phyloP scores from a whole-genome alignment of 2,888 invertebrate genomes.

The Tipula helvola region DNA sequence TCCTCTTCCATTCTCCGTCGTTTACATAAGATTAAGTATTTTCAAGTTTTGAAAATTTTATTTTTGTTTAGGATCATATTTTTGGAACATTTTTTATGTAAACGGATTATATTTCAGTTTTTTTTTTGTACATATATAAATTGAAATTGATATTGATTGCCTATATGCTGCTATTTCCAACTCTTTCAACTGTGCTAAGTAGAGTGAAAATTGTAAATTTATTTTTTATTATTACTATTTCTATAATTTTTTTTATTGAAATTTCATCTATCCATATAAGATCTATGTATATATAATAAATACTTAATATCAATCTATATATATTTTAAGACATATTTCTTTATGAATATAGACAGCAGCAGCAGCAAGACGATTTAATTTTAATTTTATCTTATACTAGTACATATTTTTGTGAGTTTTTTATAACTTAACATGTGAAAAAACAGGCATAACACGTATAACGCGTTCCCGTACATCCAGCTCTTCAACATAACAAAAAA shows the following conservation, averaged over 20 bases:
- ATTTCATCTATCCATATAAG: neutral
- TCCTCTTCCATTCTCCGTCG: neutral
- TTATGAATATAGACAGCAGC: neutral
- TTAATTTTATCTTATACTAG: neutral
- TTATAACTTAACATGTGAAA: neutral
- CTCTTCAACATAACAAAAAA: neutral
- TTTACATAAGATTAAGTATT: neutral
- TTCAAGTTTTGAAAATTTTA: neutral
- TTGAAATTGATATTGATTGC: neutral
- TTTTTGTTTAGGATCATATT: neutral
- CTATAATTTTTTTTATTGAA: neutral
- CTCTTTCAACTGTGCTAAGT: neutral
- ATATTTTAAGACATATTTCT: neutral
- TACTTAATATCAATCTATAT: neutral
- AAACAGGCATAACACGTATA: neutral
- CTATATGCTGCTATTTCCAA: neutral
- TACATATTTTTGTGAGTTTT: neutral
- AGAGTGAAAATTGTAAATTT: neutral
- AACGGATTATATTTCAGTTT: neutral
- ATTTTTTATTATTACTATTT: neutral
- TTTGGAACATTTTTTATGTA: neutral
- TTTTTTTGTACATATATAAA: neutral
- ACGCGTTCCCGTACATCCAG: neutral
- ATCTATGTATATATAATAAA: neutral
- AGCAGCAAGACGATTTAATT: neutral